Evolutionary conservation across 1,140 invertebrate genomes (phyloP), one percentile per base, ranked within the genome.

Genomic region (Hypsibius dujardini): DNA sequence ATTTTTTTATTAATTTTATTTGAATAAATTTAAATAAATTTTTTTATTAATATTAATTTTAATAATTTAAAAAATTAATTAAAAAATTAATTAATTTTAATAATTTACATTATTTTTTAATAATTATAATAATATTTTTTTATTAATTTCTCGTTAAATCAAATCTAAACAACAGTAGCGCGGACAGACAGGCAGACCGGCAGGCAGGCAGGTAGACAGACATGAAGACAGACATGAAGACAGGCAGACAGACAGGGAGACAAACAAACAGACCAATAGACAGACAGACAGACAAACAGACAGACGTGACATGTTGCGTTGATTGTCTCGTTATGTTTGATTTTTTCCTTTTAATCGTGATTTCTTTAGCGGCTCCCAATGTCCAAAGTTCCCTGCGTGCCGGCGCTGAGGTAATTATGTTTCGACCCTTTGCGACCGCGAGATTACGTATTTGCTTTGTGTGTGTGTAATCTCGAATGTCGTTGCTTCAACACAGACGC

Each of bases 401-500:
- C 12, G 70, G 67, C 7, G 70, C 70, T 46, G 47, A 50, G 67
- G 67, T 70, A 46, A 46, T 12, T 70, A 46, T 7, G 45, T 12
- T 28, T 28, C 28, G 28, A 28, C 28, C 28, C 28, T 28, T 28
- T 28, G 28, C 28, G 28, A 28, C 28, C 28, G 28, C 28, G 28
- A 28, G 28, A 28, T 28, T 28, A 28, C 28, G 28, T 28, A 28
- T 28, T 28, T 28, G 28, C 28, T 28, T 28, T 28, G 28, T 28
- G 28, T 28, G 28, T 28, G 28, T 28, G 67, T 12, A 46, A 7
- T 7, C 67, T 45, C 28, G 7, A 45, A 7, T 12, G 67, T 69
- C 7, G 42, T 76, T 75, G 74, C 79, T 46, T 79, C 79, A 28
- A 28, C 28, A 15, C 80, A 90, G 81, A 90, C 88, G 45, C 84